These are phyloP conservation scores for Drosophila macrospina DNA, from an alignment of 2,888 invertebrate genomes.

Conservation along the genomic window DNA sequence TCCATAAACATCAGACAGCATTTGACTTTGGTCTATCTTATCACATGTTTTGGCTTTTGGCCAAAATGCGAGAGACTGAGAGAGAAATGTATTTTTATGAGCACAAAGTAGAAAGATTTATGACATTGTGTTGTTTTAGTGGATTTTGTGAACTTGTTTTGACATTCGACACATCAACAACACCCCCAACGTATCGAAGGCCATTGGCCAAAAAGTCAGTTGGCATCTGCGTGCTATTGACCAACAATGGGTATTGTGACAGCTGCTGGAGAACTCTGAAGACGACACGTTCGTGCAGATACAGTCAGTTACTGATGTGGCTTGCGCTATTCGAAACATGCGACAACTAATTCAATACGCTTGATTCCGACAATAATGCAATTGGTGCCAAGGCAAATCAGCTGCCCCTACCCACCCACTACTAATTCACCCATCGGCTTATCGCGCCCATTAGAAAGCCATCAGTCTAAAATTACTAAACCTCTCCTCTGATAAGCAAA, in stretches of 20 bases:
- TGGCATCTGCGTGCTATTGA: constrained; percentile 57
- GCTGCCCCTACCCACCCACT: background rate
- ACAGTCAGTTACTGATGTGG: constrained; percentile 19
- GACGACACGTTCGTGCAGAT: constrained; percentile 53
- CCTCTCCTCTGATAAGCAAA: constrained; percentile 46
- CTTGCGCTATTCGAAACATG: constrained; percentile 53
- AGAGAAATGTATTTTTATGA: constrained; percentile 14
- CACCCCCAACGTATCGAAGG: constrained; percentile 46
- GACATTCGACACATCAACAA: constrained; percentile 11
- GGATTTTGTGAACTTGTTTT: constrained; percentile 11
- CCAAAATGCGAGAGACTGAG: constrained; percentile 25
- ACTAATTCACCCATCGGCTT: constrained; percentile 12
- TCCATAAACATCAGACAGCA: background rate
- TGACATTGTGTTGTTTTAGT: constrained; percentile 41
- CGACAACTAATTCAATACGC: constrained; percentile 34
- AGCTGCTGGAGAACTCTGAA: constrained; percentile 37
- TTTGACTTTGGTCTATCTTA: constrained; percentile 44
- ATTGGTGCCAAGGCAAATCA: constrained; percentile 63
- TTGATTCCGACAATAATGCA: constrained; percentile 36
- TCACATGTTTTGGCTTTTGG: constrained; percentile 35
- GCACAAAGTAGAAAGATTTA: constrained; percentile 41
- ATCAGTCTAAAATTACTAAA: constrained; percentile 21
- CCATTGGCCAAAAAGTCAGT: constrained; percentile 44
- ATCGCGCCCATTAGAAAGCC: constrained; percentile 54
- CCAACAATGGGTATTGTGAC: constrained; percentile 40